Base-by-base conservation (phyloP, 2,888 invertebrate genomes). In the Physocephala rufipes region DNA sequence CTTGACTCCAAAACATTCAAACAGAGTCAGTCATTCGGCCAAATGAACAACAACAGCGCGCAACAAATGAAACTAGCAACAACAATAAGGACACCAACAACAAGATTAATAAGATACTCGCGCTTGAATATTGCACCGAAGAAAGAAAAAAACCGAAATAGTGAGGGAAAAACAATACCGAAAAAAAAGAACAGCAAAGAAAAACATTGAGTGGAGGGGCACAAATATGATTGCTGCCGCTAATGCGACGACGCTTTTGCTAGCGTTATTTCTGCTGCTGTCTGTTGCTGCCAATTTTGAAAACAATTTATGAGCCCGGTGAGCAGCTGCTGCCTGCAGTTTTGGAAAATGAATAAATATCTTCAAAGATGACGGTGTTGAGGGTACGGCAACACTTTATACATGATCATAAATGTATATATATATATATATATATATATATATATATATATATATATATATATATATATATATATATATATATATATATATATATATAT, bases 1-100 rank as follows among this genome's bases (percentile, higher is more conserved):
- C 74, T 75, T 75, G 74, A 73, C 73, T 75, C 30, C 47, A 73
- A 73, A 73, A 73, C 70, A 64, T 66, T 68, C 64, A 68, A 51
- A 51, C 47, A 36, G 47, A 55, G 26, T 53, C 13, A 49, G 21
- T 49, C 16, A 58, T 15, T 4, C 58, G 24, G 28, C 21, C n/a
- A 55, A 30, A 66, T 55, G 62, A 70, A 1, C 55, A 65, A 55
- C 58, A 61, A 30, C 53, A 71, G 62, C 62, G 62, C 13, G 16
- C 15, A 62, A 51, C 26, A 36, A 53, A 36, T 62, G 68, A 4
- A 36, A 36, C 36, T 36, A 9, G 9, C 4, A 36, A 9, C 36
- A 36, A 9, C 36, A 36, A 36, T 9, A 36, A n/a, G n/a, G n/a
- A 36, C 36, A 36, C 4, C 36, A 36, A 36, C 36, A 36, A 36